Conservation (phyloP, 2,888 invertebrate species). For the Toxonevra muliebris region DNA sequence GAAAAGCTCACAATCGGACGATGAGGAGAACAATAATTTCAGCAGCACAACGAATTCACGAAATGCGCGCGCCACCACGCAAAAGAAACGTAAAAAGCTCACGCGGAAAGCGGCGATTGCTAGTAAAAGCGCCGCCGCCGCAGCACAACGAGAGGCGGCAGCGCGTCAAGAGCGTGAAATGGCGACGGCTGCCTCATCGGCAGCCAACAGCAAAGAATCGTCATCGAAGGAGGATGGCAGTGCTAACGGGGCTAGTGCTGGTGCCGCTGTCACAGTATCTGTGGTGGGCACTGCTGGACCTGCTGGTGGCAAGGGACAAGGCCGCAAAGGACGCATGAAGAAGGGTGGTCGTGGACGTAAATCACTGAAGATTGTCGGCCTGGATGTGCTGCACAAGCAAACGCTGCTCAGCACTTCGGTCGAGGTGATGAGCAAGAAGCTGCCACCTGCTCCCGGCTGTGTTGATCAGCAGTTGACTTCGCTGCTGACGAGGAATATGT, state of each 20-base stretch:
- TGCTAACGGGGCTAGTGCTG: no score
- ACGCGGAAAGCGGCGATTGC: conserved; percentile 64
- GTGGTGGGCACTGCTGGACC: conserved; percentile 5
- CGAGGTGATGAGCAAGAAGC: conserved; percentile 75
- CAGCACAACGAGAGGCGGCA: conserved; percentile 53
- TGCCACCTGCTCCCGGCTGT: conserved; percentile 90
- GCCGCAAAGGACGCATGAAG: conserved; percentile 70
- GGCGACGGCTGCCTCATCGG: conserved; percentile 62
- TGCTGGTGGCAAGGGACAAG: conserved; percentile 49
- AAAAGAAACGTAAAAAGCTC: conserved; percentile 64
- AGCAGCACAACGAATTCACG: conserved; percentile 50
- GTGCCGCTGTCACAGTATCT: not conserved
- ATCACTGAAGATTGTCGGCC: conserved; percentile 80
- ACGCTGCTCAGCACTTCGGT: conserved; percentile 87
- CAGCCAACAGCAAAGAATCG: conserved; percentile 56
- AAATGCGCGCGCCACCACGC: conserved; percentile 46
- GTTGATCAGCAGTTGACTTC: conserved; percentile 90
- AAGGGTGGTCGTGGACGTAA: conserved; percentile 75
- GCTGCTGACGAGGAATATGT: conserved; percentile 74
- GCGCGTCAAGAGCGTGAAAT: conserved; percentile 53
- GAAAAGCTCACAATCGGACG: conserved; percentile 71
- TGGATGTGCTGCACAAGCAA: conserved; percentile 88
- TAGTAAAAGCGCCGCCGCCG: conserved; percentile 59
- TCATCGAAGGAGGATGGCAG: conserved; percentile 65
- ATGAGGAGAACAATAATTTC: conserved; percentile 68